These are phyloP conservation scores for Tiliacea citrago DNA, from an alignment of 2,888 invertebrate genomes.

Conservation along the genomic window DNA sequence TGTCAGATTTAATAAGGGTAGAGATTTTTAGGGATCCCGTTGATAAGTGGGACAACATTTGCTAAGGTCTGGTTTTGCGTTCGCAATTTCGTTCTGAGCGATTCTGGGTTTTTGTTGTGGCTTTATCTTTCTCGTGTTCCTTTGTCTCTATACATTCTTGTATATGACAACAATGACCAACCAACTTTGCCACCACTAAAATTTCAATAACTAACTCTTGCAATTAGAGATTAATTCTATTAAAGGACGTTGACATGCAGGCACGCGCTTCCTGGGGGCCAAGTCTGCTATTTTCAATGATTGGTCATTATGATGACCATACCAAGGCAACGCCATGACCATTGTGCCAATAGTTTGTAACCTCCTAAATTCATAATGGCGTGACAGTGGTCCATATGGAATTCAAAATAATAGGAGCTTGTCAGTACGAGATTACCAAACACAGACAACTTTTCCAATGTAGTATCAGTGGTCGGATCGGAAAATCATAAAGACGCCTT, in stretches of 20 bases:
- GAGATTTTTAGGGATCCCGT: conserved; percentile 20
- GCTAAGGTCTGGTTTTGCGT: conserved; percentile 23
- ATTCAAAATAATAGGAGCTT: too few relatives aligned
- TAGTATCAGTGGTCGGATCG: too few relatives aligned
- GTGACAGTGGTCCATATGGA: too few relatives aligned
- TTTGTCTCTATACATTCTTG: conserved; percentile 2
- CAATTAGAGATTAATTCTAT: background rate
- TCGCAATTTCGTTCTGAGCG: conserved; percentile 7
- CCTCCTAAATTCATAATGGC: too few relatives aligned
- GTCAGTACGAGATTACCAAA: too few relatives aligned
- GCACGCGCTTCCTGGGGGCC: background rate
- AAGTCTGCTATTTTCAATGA: too few relatives aligned
- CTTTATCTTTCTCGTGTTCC: background rate
- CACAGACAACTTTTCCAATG: too few relatives aligned
- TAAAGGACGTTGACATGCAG: background rate
- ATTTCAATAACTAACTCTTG: background rate
- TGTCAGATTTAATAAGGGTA: conserved; percentile 51
- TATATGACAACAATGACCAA: background rate
- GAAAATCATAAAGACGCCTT: too few relatives aligned
- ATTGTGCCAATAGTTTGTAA: too few relatives aligned
- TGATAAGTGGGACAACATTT: conserved; percentile 31
- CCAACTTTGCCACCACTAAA: background rate
- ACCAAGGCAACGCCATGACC: too few relatives aligned
- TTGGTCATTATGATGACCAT: too few relatives aligned
- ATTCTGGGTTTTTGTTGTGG: background rate